phyloP scores from a whole-genome alignment of 2,888 invertebrate species.

The Drosophila peninsularis region DNA sequence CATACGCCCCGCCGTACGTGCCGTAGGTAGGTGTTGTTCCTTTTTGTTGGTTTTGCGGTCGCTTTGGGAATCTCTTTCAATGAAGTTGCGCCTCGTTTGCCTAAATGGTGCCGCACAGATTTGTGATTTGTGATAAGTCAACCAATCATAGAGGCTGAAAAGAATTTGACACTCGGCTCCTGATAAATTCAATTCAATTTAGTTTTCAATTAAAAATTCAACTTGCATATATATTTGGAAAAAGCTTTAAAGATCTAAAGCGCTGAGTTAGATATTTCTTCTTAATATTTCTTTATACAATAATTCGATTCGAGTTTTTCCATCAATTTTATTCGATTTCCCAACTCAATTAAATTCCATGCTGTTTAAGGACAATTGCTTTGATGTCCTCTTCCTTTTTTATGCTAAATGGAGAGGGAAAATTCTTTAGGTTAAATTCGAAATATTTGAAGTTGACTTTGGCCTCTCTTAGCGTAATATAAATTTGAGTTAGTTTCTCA shows the following conservation, averaged over 20 bases:
- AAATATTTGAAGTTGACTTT: neutral
- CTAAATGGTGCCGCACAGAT: conserved; percentile 42
- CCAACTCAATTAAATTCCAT: conserved; percentile 2
- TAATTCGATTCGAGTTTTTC: neutral
- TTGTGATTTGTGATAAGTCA: conserved; percentile 40
- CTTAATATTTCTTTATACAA: neutral
- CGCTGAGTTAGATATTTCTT: neutral
- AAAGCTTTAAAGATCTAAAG: neutral
- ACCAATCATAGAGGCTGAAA: conserved; percentile 32
- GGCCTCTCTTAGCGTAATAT: conserved; percentile 1
- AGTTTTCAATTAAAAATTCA: conserved; percentile 18
- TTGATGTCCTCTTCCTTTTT: neutral
- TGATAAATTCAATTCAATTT: conserved; percentile 17
- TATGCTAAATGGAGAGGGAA: neutral
- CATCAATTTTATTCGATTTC: conserved; percentile 5
- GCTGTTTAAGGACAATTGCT: neutral
- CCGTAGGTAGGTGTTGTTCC: conserved; percentile 10
- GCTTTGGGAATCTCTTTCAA: conserved; percentile 25
- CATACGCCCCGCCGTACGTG: conserved; percentile 19
- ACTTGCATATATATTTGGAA: neutral
- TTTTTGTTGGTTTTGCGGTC: conserved; percentile 7
- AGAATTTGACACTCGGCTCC: conserved; percentile 24
- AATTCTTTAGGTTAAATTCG: neutral
- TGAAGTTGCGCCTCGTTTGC: conserved; percentile 31
- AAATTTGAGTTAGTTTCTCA: conserved; percentile 16